These are phyloP conservation scores for Phasianus colchicus DNA, from an alignment of 2,113 vertebrate species.

Conservation along the genomic window DNA sequence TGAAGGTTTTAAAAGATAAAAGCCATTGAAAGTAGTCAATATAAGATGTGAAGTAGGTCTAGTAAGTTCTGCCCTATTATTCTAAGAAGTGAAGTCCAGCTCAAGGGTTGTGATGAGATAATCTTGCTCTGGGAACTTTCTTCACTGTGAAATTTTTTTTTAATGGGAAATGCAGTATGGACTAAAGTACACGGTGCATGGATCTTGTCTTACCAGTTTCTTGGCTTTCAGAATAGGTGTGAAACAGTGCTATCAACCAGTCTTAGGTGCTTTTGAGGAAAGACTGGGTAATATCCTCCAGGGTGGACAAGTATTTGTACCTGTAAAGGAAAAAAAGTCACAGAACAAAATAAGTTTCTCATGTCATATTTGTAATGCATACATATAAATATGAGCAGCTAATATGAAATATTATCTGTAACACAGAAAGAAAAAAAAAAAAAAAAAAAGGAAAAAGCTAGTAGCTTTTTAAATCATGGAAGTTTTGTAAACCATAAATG, in stretches of 20 bases:
- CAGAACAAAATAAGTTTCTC: neutral
- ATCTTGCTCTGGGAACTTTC: neutral
- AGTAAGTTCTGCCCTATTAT: neutral
- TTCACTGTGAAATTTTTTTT: neutral
- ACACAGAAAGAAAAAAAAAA: neutral
- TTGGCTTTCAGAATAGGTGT: neutral
- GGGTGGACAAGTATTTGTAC: neutral
- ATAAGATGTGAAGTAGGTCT: neutral
- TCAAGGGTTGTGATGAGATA: neutral
- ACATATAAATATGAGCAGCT: fast-evolving
- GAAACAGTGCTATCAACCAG: neutral
- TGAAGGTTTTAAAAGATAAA: neutral
- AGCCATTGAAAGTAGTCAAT: neutral
- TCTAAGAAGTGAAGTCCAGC: neutral
- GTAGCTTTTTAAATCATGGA: neutral
- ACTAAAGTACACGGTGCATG: neutral
- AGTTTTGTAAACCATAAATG: neutral
- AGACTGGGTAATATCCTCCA: neutral
- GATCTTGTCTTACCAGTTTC: neutral
- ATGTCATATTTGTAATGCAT: neutral
- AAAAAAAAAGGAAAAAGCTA: neutral
- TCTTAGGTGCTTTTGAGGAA: neutral
- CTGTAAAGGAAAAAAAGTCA: neutral
- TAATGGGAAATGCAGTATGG: neutral
- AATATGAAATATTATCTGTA: neutral